A percentile compares a stretch with the other conserved stretches of the same genome.
Evolutionary conservation across 2,888 invertebrate species (phyloP).

Genomic region (Aleiodes testaceus): DNA sequence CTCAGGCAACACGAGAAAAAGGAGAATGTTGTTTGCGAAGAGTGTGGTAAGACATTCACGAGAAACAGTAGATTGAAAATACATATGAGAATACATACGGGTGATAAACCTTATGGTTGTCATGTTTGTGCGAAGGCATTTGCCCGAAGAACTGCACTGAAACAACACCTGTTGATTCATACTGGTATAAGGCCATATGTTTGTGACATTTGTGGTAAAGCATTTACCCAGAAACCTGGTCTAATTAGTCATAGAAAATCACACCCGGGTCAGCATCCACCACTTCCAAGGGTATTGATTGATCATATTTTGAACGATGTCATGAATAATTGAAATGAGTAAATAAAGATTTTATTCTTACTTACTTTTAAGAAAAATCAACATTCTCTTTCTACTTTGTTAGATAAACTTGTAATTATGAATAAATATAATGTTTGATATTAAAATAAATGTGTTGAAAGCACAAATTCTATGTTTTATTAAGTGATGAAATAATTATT

Average conservation of each 20-base stretch:
- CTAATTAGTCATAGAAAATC: slow-evolving; percentile 69
- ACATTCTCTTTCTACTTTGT: too few relatives aligned
- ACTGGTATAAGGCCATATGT: slow-evolving; percentile 68
- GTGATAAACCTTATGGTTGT: slow-evolving; percentile 67
- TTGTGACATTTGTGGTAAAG: slow-evolving; percentile 70
- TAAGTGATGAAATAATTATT: too few relatives aligned
- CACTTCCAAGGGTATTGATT: slow-evolving; percentile 67
- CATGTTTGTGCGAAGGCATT: slow-evolving; percentile 66
- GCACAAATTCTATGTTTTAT: too few relatives aligned
- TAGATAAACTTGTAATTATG: too few relatives aligned
- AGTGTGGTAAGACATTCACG: slow-evolving; percentile 69
- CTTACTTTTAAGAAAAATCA: too few relatives aligned
- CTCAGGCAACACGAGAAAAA: slow-evolving; percentile 67
- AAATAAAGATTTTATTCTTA: too few relatives aligned
- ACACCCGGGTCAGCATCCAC: slow-evolving; percentile 69
- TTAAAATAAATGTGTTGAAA: too few relatives aligned
- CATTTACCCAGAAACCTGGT: slow-evolving; percentile 70
- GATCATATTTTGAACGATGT: slow-evolving; percentile 68
- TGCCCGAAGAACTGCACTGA: slow-evolving; percentile 65
- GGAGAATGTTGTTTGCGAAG: slow-evolving; percentile 71
- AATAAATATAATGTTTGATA: too few relatives aligned
- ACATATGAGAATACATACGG: slow-evolving; percentile 70
- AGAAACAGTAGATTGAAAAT: slow-evolving; percentile 66
- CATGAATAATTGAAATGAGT: slow-evolving; percentile 55
- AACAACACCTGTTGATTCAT: slow-evolving; percentile 69